Conservation (phyloP, 2,113 vertebrate species). For the Leptosomus discolor region DNA sequence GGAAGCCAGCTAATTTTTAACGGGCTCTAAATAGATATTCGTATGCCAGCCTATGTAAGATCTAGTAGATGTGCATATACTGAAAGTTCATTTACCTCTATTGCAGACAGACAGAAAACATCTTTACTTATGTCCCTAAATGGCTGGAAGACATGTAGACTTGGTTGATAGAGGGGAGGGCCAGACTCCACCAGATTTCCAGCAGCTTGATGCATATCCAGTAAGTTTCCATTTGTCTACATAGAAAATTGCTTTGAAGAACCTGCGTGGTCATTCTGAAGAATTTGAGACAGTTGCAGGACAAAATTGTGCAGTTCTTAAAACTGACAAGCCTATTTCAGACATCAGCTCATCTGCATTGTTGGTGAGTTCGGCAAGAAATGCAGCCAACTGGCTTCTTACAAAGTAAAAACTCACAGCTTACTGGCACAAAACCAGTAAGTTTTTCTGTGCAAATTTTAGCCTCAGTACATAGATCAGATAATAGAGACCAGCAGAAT, state of each 20-base stretch:
- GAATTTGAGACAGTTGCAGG: background rate
- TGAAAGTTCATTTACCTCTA: background rate
- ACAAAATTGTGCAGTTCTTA: background rate
- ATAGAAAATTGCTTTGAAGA: background rate
- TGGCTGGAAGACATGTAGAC: background rate
- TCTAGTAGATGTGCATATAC: background rate
- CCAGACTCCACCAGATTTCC: background rate
- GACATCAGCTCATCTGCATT: background rate
- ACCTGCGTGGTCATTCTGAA: background rate
- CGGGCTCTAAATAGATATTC: background rate
- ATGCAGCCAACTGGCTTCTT: background rate
- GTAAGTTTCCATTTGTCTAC: background rate
- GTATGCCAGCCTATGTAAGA: accelerated
- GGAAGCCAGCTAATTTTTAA: background rate
- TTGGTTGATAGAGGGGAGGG: background rate
- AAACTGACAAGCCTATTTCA: background rate
- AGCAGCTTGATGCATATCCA: background rate
- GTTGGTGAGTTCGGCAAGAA: background rate
- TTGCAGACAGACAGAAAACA: background rate
- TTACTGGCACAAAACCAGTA: background rate
- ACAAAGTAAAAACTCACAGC: background rate
- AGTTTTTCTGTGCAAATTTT: background rate
- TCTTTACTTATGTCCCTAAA: background rate
- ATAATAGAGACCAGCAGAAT: background rate
- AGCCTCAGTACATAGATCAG: background rate